Evolutionary conservation across 2,888 invertebrate species (phyloP).

Genomic region (Drosophila dives): DNA sequence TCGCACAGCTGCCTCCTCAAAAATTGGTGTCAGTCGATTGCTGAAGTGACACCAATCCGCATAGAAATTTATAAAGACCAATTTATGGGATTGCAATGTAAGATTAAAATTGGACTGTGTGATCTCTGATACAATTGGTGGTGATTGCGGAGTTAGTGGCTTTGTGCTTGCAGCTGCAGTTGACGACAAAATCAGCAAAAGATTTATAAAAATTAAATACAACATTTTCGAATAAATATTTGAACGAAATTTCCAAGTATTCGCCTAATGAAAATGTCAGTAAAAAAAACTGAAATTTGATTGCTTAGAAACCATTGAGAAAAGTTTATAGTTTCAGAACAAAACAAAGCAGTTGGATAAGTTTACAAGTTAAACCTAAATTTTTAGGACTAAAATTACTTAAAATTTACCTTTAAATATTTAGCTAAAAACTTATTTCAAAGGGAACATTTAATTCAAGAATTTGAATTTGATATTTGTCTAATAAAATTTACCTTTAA

Average conservation of each 20-base stretch:
- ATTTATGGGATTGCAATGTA: conserved; percentile 40
- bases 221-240: conserved; percentile 19
- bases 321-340: neutral
- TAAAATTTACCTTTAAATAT: neutral
- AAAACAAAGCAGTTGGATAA: neutral
- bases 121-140: conserved; percentile 35
- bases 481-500: neutral
- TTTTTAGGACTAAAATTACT: neutral
- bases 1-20: conserved; percentile 43
- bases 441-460: neutral
- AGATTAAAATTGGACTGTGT: conserved; percentile 36
- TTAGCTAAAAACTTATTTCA: neutral
- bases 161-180: neutral
- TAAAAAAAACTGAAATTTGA: neutral
- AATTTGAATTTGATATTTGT: neutral
- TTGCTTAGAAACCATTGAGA: neutral
- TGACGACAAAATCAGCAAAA: neutral
- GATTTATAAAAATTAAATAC: neutral
- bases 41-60: conserved; percentile 69
- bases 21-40: conserved; percentile 41
- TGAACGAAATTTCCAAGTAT: neutral
- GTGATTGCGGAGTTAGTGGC: neutral
- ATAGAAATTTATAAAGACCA: conserved; percentile 65
- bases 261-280: conserved; percentile 16
- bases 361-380: neutral